A percentile compares a stretch with the other conserved stretches of the same genome.
These are phyloP conservation scores for Chrysopilus asiliformis DNA, from an alignment of 2,888 invertebrate genomes.

Conservation along the genomic window DNA sequence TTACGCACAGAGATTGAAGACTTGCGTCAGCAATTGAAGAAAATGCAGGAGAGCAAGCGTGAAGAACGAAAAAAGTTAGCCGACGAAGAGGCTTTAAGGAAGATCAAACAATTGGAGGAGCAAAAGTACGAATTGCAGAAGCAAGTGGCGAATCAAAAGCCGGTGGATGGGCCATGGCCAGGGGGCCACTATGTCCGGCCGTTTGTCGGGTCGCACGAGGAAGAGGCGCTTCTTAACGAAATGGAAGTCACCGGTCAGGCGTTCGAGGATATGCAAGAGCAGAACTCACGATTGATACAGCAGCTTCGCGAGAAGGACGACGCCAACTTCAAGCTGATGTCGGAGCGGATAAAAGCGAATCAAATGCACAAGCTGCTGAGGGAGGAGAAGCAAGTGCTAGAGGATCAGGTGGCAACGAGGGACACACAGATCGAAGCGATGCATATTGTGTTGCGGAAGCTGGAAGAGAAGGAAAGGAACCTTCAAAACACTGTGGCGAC, in stretches of 20 bases:
- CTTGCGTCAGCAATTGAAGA: conserved; percentile 69
- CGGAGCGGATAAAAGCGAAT: conserved; percentile 89
- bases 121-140: conserved; percentile 85
- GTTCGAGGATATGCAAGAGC: conserved; percentile 98
- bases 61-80: conserved; percentile 82
- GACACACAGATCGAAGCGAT: conserved; percentile 89
- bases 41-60: conserved; percentile 82
- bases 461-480: conserved; percentile 92
- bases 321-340: conserved; percentile 97
- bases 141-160: conserved; percentile 75
- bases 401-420: conserved; percentile 73
- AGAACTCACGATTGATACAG: conserved; percentile 87
- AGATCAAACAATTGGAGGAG: conserved; percentile 89
- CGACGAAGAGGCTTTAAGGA: conserved; percentile 87
- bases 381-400: conserved; percentile 88
- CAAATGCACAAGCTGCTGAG: conserved; percentile 86
- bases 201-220: conserved; percentile 70
- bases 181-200: conserved; percentile 47
- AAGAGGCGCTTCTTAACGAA: conserved; percentile 91
- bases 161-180: conserved; percentile 43
- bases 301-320: conserved; percentile 95
- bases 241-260: conserved; percentile 99
- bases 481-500: conserved; percentile 83
- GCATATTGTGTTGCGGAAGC: conserved; percentile 80
- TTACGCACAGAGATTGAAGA: conserved; percentile 83